Evolutionary conservation across 1,140 invertebrate genomes (phyloP).

Genomic region (Drosophila chauvacae): DNA sequence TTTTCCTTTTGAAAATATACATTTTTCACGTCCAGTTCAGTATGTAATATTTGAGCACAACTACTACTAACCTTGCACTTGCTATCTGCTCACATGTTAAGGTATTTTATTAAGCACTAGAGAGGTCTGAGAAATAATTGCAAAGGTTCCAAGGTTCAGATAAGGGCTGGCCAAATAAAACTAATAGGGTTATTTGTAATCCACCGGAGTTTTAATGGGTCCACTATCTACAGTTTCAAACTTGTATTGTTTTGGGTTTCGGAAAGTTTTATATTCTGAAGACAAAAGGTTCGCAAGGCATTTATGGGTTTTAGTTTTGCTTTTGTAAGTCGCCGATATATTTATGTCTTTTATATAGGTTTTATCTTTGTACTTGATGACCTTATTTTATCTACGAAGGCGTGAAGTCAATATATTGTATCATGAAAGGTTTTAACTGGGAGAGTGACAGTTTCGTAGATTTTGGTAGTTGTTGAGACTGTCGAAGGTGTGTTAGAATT

Average conservation of each 20-base stretch:
- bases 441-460: neutral
- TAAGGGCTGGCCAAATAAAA: slow-evolving; percentile 20
- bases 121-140: neutral
- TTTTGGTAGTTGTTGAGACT: no score
- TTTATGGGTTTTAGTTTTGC: neutral
- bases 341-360: neutral
- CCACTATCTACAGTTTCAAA: neutral
- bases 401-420: neutral
- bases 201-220: neutral
- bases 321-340: neutral
- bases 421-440: neutral
- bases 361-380: neutral
- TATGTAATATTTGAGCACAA: slow-evolving; percentile 30
- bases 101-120: slow-evolving; percentile 3
- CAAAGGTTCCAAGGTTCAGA: slow-evolving; percentile 10
- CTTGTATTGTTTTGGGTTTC: neutral
- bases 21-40: slow-evolving; percentile 23
- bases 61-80: slow-evolving; percentile 6
- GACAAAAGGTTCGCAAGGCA: neutral
- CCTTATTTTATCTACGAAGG: neutral
- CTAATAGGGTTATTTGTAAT: slow-evolving; percentile 17
- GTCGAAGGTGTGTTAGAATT: neutral
- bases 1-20: slow-evolving; percentile 3
- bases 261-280: neutral
- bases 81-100: neutral